Conservation (phyloP, 2,888 invertebrate genomes). For the Diarsia dahlii region DNA sequence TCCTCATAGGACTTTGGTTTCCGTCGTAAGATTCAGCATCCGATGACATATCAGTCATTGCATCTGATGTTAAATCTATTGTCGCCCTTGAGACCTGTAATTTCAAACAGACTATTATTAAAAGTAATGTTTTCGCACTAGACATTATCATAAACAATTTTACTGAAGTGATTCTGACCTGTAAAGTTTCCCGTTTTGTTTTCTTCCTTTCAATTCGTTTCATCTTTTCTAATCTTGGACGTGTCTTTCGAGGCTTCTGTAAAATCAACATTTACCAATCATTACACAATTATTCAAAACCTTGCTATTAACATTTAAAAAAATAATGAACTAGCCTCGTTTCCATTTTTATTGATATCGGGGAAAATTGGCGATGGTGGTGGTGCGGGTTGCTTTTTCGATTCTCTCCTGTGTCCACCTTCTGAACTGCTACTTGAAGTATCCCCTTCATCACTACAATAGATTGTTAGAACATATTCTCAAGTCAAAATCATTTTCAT, state of each 20-base stretch:
- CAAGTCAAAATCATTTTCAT: background rate
- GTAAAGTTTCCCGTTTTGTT: conserved; percentile 90
- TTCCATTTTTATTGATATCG: conserved; percentile 79
- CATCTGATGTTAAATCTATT: conserved; percentile 92
- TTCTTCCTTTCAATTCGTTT: conserved; percentile 86
- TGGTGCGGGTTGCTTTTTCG: conserved; percentile 90
- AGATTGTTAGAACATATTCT: conserved; percentile 6
- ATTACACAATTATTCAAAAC: background rate
- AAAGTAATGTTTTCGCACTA: conserved; percentile 28
- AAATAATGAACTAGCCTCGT: conserved; percentile 72
- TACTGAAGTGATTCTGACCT: conserved; percentile 79
- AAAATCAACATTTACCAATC: conserved; percentile 52
- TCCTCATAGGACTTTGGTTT: conserved; percentile 85
- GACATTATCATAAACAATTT: conserved; percentile 6
- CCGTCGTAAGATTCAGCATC: conserved; percentile 91
- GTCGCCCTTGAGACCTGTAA: conserved; percentile 91
- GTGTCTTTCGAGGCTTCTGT: conserved; percentile 82
- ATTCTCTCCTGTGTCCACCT: conserved; percentile 91
- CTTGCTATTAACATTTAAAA: background rate
- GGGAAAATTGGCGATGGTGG: conserved; percentile 93
- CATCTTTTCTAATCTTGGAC: conserved; percentile 85
- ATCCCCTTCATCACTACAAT: conserved; percentile 94
- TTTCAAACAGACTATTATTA: conserved; percentile 33
- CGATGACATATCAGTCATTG: conserved; percentile 92
- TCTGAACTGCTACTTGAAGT: conserved; percentile 94